These are phyloP conservation scores for Bombyx mori DNA, from an alignment of 1,140 invertebrate genomes.

Conservation along the genomic window DNA sequence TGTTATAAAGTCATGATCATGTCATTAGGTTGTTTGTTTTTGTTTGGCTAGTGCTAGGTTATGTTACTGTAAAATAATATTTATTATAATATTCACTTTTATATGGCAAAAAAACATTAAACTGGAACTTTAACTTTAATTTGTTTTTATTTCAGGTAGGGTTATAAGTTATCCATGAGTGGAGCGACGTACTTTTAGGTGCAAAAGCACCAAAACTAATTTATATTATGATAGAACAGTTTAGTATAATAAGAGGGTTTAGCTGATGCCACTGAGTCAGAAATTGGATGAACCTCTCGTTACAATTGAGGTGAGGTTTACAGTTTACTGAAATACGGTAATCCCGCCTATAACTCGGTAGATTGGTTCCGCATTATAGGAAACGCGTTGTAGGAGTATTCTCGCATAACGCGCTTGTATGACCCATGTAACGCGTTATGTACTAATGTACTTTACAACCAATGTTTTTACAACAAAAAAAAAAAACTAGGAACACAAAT, in stretches of 20 bases:
- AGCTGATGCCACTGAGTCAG: conserved; percentile 72
- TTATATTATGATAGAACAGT: conserved; percentile 66
- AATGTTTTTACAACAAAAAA: no score
- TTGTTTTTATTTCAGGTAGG: conserved; percentile 28
- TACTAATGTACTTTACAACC: no score
- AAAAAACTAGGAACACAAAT: no score
- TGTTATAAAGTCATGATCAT: no score
- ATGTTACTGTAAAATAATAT: background rate
- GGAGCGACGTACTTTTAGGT: conserved; percentile 47
- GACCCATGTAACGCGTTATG: no score
- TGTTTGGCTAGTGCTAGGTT: no score
- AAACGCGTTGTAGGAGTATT: no score
- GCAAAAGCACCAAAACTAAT: conserved; percentile 48
- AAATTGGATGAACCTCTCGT: conserved; percentile 71
- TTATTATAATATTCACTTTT: background rate
- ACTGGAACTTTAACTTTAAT: conserved; percentile 3
- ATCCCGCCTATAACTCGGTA: no score
- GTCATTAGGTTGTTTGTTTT: no score
- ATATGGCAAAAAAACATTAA: conserved; percentile 4
- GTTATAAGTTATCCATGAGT: conserved; percentile 39
- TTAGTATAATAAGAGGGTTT: conserved; percentile 59
- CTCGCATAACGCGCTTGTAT: no score
- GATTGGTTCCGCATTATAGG: no score
- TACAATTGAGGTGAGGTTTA: conserved; percentile 67
- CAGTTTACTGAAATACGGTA: background rate